phyloP scores from a whole-genome alignment of 2,888 invertebrate species.

The Apamea anceps region DNA sequence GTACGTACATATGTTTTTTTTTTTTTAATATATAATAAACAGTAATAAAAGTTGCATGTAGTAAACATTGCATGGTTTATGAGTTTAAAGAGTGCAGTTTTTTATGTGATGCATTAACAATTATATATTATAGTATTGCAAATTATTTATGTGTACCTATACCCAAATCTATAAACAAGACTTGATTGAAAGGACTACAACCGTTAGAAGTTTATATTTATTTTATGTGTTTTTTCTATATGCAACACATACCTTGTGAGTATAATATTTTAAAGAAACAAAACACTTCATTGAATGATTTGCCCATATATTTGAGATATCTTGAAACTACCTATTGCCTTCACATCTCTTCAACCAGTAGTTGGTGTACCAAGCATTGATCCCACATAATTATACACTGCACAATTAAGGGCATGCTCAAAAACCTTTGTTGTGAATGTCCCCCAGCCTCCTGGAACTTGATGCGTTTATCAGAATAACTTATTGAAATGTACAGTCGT shows the following conservation, averaged over 20 bases:
- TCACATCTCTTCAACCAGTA: slow-evolving; percentile 35
- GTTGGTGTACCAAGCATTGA: slow-evolving; percentile 44
- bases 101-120: slow-evolving; percentile 77
- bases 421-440: slow-evolving; percentile 79
- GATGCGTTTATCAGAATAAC: slow-evolving; percentile 81
- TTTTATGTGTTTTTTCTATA: slow-evolving; percentile 58
- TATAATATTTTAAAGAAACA: slow-evolving; percentile 34
- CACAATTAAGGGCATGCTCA: slow-evolving; percentile 87
- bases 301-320: slow-evolving; percentile 52
- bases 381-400: slow-evolving; percentile 75
- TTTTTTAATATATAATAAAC: slow-evolving; percentile 61
- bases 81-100: slow-evolving; percentile 82
- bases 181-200: slow-evolving; percentile 56
- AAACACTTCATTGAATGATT: slow-evolving; percentile 51
- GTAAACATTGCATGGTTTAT: slow-evolving; percentile 85
- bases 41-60: slow-evolving; percentile 80
- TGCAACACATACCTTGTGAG: slow-evolving; percentile 41
- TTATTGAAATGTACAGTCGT: slow-evolving; percentile 87
- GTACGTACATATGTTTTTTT: slow-evolving; percentile 82
- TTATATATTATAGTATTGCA: slow-evolving; percentile 58
- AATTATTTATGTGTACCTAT: slow-evolving; percentile 56
- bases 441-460: slow-evolving; percentile 76
- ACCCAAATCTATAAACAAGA: slow-evolving; percentile 53
- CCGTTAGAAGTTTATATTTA: slow-evolving; percentile 63
- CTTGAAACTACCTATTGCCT: slow-evolving; percentile 64